phyloP scores from a whole-genome alignment of 1,140 invertebrate genomes.

The Pseudobourletiella spinata region DNA sequence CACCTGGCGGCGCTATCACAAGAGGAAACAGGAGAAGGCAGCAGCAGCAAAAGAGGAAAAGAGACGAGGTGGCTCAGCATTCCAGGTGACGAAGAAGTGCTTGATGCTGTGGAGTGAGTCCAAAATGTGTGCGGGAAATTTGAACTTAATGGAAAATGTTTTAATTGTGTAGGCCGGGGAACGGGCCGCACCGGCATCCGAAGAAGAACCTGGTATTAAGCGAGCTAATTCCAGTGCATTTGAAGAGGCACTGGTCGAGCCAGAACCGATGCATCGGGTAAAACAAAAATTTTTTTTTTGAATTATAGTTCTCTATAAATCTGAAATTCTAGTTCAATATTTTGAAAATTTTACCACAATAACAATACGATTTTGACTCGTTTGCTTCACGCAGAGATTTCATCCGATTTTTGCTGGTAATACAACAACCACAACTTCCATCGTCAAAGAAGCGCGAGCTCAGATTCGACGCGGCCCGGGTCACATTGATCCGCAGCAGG shows the following conservation, averaged over 20 bases:
- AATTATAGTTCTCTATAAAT: no score
- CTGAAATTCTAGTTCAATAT: no score
- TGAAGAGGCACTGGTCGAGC: neutral
- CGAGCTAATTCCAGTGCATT: neutral
- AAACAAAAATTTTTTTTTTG: neutral
- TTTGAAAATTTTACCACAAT: no score
- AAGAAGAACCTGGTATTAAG: neutral
- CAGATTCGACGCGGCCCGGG: no score
- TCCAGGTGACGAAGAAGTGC: neutral
- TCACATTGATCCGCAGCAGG: no score
- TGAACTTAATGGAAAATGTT: neutral
- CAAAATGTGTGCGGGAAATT: no score
- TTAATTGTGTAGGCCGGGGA: neutral
- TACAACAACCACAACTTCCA: no score
- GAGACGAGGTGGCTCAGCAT: neutral
- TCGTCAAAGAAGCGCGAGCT: no score
- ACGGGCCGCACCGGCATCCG: neutral
- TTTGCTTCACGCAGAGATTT: no score
- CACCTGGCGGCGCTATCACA: slow-evolving; percentile 98
- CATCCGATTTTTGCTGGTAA: no score
- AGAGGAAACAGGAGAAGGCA: slow-evolving; percentile 87
- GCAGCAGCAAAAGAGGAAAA: slow-evolving; percentile 48
- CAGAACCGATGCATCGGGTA: slow-evolving; percentile 1
- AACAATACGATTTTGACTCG: no score
- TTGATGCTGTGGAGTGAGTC: neutral